phyloP scores from a whole-genome alignment of 2,888 invertebrate species.

The Chaetogeoica ovagalla region DNA sequence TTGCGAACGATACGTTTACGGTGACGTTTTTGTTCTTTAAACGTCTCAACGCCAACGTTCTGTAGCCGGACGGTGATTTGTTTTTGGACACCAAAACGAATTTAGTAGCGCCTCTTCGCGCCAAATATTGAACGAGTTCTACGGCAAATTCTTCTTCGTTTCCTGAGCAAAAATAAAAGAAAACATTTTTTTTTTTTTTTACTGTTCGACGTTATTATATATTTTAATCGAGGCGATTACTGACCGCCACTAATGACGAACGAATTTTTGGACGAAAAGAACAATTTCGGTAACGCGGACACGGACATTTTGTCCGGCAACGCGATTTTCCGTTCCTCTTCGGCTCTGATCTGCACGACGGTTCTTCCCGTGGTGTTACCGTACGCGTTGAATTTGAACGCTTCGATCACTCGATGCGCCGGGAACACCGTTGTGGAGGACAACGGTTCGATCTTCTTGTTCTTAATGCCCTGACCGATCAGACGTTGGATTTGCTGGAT shows the following conservation, averaged over 20 bases:
- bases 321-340: conserved; percentile 26
- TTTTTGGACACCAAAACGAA: conserved; percentile 47
- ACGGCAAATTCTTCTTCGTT: conserved; percentile 42
- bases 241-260: conserved; percentile 47
- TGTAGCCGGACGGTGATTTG: conserved; percentile 44
- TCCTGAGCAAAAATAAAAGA: conserved; percentile 16
- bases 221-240: too few relatives aligned
- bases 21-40: conserved; percentile 42
- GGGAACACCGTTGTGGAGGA: conserved; percentile 33
- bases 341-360: conserved; percentile 45
- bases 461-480: conserved; percentile 39
- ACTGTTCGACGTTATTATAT: too few relatives aligned
- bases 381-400: conserved; percentile 35
- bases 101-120: conserved; percentile 46
- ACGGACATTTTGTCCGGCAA: conserved; percentile 39
- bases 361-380: conserved; percentile 29
- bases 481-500: conserved; percentile 46
- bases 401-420: conserved; percentile 34
- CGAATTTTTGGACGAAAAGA: conserved; percentile 41
- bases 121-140: conserved; percentile 50
- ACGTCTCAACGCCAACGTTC: conserved; percentile 36
- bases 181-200: too few relatives aligned
- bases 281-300: conserved; percentile 40
- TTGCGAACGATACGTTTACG: conserved; percentile 27
- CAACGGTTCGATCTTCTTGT: conserved; percentile 41